Conservation (phyloP, 2,888 invertebrate genomes). For the Arge pagana region DNA sequence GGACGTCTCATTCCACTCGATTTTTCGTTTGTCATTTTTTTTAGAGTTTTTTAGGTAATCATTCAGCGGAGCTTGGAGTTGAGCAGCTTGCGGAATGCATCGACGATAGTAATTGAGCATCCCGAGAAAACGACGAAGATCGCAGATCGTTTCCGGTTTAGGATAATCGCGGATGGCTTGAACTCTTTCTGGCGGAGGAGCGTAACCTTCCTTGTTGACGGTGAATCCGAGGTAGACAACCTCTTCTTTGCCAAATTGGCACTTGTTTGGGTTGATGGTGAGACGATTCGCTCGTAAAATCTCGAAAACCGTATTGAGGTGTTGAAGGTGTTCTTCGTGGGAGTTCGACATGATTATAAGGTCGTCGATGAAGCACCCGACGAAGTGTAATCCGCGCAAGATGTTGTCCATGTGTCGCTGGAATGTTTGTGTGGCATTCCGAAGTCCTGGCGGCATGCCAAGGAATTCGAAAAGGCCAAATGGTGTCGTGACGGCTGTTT, state of each 20-base stretch:
- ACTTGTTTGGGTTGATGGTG: slow-evolving; percentile 36
- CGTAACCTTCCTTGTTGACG: slow-evolving; percentile 19
- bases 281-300: slow-evolving; percentile 30
- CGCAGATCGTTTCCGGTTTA: slow-evolving; percentile 16
- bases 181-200: slow-evolving; percentile 27
- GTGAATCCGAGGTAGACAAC: slow-evolving; percentile 28
- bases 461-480: slow-evolving; percentile 39
- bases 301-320: slow-evolving; percentile 29
- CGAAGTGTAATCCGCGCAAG: slow-evolving; percentile 26
- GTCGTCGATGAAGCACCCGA: slow-evolving; percentile 35
- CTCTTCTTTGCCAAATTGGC: slow-evolving; percentile 21
- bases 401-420: slow-evolving; percentile 37
- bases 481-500: slow-evolving; percentile 39
- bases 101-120: slow-evolving; percentile 34
- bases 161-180: slow-evolving; percentile 23
- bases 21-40: slow-evolving; percentile 26
- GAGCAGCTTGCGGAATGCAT: slow-evolving; percentile 26
- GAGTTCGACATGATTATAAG: slow-evolving; percentile 31
- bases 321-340: slow-evolving; percentile 28
- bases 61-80: slow-evolving; percentile 15
- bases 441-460: slow-evolving; percentile 38
- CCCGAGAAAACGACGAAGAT: slow-evolving; percentile 33
- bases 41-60: slow-evolving; percentile 2
- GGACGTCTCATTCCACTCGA: slow-evolving; percentile 22
- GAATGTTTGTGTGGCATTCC: slow-evolving; percentile 38